Percentiles rank a stretch among this genome's conserved stretches.
Evolutionary conservation across 2,888 invertebrate genomes (phyloP).

Genomic region (Hoplodrina blanda): DNA sequence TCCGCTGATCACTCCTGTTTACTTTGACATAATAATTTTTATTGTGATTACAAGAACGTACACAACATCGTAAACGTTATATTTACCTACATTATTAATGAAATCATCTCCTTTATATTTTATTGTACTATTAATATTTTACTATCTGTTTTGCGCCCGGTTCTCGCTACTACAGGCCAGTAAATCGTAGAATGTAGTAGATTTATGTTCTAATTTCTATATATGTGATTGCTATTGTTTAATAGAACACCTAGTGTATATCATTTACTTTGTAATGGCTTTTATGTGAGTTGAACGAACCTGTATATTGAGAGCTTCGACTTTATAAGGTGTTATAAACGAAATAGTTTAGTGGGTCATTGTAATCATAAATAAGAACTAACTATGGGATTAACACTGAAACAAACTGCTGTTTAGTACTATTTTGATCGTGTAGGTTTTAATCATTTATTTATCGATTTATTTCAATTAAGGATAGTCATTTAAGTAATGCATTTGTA

Average conservation of each 20-base stretch:
- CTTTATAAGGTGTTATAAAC: too few species aligned
- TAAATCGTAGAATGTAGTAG: slow-evolving; percentile 52
- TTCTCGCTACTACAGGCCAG: slow-evolving; percentile 51
- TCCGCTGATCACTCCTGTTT: not conserved
- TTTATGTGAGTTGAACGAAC: not conserved
- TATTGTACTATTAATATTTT: slow-evolving; percentile 81
- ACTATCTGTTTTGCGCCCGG: slow-evolving; percentile 70
- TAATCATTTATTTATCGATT: too few species aligned
- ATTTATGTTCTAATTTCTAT: slow-evolving; percentile 55
- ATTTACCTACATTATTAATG: slow-evolving; percentile 72
- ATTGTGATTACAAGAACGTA: slow-evolving; percentile 57
- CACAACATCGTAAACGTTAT: slow-evolving; percentile 68
- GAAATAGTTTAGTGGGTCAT: too few species aligned
- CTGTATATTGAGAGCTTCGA: too few species aligned
- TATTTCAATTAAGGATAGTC: too few species aligned
- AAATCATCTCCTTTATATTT: slow-evolving; percentile 78
- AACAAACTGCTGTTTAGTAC: too few species aligned
- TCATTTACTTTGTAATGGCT: not conserved
- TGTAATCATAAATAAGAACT: too few species aligned
- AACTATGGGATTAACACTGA: too few species aligned
- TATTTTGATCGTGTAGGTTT: too few species aligned
- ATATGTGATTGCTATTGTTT: slow-evolving; percentile 33
- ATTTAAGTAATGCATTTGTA: too few species aligned
- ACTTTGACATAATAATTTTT: not conserved
- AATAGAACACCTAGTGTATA: not conserved